phyloP scores from a whole-genome alignment of 2,113 vertebrate species.

The Chelonoidis abingdonii region DNA sequence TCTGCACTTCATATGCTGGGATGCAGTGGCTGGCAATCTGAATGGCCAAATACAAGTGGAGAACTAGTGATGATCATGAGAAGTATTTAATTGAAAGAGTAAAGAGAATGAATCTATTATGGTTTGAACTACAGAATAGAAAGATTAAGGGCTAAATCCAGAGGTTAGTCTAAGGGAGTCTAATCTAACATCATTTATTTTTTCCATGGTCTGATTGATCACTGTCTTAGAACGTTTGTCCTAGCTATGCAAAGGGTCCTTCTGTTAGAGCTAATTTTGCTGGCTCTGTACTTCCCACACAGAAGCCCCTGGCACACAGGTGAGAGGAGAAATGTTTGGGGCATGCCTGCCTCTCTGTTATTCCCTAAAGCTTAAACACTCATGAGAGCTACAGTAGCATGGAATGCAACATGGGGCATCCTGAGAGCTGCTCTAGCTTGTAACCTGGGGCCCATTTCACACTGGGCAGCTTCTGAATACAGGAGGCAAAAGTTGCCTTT shows the following conservation, averaged over 20 bases:
- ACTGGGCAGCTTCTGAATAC: not conserved
- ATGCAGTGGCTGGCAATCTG: not conserved
- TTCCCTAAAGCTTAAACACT: not conserved
- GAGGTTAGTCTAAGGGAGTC: slow-evolving; percentile 15
- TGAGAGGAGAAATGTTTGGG: not conserved
- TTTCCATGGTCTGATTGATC: not conserved
- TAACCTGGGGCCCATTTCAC: not conserved
- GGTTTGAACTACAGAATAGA: not conserved
- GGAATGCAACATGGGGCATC: not conserved
- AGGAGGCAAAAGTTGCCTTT: not conserved
- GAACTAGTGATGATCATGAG: slow-evolving; percentile 37
- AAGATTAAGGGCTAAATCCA: slow-evolving; percentile 25
- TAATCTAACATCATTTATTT: slow-evolving; percentile 32
- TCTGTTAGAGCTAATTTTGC: not conserved
- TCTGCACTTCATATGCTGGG: not conserved
- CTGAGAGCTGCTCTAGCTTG: not conserved
- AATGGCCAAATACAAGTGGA: slow-evolving; percentile 20
- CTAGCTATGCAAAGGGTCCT: not conserved
- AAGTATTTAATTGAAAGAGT: slow-evolving; percentile 50
- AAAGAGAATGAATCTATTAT: slow-evolving; percentile 48
- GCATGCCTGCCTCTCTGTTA: not conserved
- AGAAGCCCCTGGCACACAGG: not conserved
- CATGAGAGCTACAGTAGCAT: not conserved
- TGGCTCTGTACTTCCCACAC: not conserved
- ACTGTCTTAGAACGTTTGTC: slow-evolving; percentile 11